Conservation (phyloP, 2,797 vertebrate species). For the Macropodus opercularis region DNA sequence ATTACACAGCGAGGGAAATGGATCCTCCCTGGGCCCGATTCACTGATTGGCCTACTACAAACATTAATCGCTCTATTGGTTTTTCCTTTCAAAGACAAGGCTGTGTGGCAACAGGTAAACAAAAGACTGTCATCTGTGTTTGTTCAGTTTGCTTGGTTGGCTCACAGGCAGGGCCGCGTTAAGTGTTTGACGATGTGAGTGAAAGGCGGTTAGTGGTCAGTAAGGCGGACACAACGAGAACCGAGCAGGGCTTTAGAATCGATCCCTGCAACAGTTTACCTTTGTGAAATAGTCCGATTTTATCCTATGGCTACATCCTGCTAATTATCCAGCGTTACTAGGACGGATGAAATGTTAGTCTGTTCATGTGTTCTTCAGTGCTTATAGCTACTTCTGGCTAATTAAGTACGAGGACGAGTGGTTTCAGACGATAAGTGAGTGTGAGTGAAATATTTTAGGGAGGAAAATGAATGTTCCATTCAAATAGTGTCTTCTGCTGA, state of each 20-base stretch:
- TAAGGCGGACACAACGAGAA: conserved; percentile 37
- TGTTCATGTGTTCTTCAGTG: too few relatives aligned
- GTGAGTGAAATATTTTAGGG: too few relatives aligned
- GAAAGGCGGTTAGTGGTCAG: conserved; percentile 44
- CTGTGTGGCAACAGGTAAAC: conserved; percentile 45
- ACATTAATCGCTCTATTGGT: conserved; percentile 55
- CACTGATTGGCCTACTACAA: conserved; percentile 57
- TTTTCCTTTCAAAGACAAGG: conserved; percentile 49
- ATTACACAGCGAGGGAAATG: conserved; percentile 53
- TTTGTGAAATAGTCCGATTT: too few relatives aligned
- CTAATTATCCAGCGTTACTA: too few relatives aligned
- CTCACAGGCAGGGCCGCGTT: conserved; percentile 21
- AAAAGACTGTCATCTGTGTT: conserved; percentile 41
- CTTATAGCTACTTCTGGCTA: too few relatives aligned
- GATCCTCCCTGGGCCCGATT: conserved; percentile 24
- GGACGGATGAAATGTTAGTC: too few relatives aligned
- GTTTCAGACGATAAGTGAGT: too few relatives aligned
- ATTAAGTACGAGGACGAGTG: too few relatives aligned
- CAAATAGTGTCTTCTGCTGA: too few relatives aligned
- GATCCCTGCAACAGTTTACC: too few relatives aligned
- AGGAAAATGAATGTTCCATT: not conserved
- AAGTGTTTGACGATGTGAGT: conserved; percentile 31
- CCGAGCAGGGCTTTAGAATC: too few relatives aligned
- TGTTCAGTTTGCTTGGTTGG: conserved; percentile 41
- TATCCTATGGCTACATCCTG: too few relatives aligned